Evolutionary conservation across 2,113 vertebrate species (phyloP).

Genomic region (Argyrosomus japonicus): DNA sequence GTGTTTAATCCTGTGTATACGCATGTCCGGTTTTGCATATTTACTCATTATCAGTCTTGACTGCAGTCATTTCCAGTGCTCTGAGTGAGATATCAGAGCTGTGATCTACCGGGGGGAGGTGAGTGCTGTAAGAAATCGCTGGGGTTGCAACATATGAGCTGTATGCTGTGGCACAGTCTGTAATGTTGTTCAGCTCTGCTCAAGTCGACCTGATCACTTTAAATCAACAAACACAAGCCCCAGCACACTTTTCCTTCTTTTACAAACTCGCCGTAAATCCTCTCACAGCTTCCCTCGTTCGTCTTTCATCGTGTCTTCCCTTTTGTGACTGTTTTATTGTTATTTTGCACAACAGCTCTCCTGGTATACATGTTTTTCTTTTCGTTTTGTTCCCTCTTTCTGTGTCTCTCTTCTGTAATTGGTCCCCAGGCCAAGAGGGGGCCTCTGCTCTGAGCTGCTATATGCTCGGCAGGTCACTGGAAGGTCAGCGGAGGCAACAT

Average conservation of each 20-base stretch:
- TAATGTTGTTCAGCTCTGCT: slow-evolving; percentile 22
- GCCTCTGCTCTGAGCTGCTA: slow-evolving; percentile 38
- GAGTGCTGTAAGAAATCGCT: slow-evolving; percentile 38
- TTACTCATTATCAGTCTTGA: slow-evolving; percentile 60
- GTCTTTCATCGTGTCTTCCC: slow-evolving; percentile 40
- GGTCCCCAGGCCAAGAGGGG: slow-evolving; percentile 35
- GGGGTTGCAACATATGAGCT: slow-evolving; percentile 61
- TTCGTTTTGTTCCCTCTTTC: slow-evolving; percentile 28
- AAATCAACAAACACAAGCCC: slow-evolving; percentile 24
- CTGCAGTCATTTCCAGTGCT: slow-evolving; percentile 50
- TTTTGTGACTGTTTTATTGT: slow-evolving; percentile 37
- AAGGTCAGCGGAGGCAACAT: slow-evolving; percentile 58
- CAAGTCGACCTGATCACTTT: slow-evolving; percentile 28
- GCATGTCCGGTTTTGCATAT: slow-evolving; percentile 47
- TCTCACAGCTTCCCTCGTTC: slow-evolving; percentile 16
- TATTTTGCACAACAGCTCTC: slow-evolving; percentile 24
- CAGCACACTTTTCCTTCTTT: slow-evolving; percentile 1
- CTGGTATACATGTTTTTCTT: slow-evolving; percentile 26
- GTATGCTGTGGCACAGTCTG: slow-evolving; percentile 20
- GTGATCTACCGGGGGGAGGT: slow-evolving; percentile 50
- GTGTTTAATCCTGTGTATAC: slow-evolving; percentile 6
- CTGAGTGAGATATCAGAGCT: slow-evolving; percentile 57
- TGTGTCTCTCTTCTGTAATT: slow-evolving; percentile 45
- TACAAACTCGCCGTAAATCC: slow-evolving; percentile 10
- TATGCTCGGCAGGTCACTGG: slow-evolving; percentile 51